Conservation (phyloP, 2,113 vertebrate genomes). For the Amphilophus citrinellus region DNA sequence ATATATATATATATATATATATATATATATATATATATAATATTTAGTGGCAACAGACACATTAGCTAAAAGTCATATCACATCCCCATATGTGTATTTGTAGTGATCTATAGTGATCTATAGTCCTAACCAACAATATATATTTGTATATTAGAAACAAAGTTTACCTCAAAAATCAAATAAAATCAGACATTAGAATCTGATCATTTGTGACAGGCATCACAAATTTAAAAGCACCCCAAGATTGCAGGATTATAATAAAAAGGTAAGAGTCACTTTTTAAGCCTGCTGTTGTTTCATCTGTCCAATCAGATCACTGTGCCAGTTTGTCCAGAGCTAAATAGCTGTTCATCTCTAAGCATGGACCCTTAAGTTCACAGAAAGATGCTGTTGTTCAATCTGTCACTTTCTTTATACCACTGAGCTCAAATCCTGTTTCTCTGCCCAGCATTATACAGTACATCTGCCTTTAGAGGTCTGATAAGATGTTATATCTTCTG, state of each 20-base stretch:
- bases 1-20: too few species aligned
- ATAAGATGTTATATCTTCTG: slow-evolving; percentile 50
- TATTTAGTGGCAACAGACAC: background rate
- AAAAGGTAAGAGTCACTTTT: background rate
- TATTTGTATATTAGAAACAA: background rate
- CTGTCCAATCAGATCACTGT: background rate
- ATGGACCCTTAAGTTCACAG: slow-evolving; percentile 6
- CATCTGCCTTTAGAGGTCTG: slow-evolving; percentile 21
- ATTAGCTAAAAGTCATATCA: background rate
- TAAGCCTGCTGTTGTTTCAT: background rate
- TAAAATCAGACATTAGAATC: background rate
- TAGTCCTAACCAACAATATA: background rate
- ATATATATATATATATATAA: too few species aligned
- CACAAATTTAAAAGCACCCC: background rate
- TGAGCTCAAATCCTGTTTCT: slow-evolving; percentile 3
- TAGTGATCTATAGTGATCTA: background rate
- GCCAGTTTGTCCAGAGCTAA: background rate
- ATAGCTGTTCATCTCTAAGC: slow-evolving; percentile 9
- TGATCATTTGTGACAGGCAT: background rate
- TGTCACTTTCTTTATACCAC: slow-evolving; percentile 1
- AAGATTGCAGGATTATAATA: background rate
- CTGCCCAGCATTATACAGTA: background rate
- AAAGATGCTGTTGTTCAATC: slow-evolving; percentile 1
- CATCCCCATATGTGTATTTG: background rate
- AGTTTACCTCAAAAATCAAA: background rate